phyloP scores from a whole-genome alignment of 2,888 invertebrate genomes.

The Invenusta paracnida region DNA sequence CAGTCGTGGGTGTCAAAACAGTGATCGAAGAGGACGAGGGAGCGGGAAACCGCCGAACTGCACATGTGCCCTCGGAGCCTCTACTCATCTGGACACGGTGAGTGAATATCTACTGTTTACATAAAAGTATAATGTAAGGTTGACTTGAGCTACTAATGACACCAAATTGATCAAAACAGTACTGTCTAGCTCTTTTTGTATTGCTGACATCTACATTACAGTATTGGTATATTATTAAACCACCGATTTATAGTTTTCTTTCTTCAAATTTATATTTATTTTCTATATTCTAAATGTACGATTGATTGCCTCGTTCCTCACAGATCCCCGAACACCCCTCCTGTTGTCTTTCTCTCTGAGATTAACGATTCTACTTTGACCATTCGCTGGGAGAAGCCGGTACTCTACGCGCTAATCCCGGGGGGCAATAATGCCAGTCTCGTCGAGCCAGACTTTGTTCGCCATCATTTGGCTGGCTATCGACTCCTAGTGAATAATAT shows the following conservation, averaged over 20 bases:
- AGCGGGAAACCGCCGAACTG: constrained; percentile 53
- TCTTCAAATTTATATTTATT: too few species aligned
- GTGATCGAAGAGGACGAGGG: constrained; percentile 50
- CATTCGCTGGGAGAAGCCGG: constrained; percentile 60
- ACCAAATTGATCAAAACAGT: too few species aligned
- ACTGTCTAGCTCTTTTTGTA: too few species aligned
- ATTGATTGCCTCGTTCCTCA: too few species aligned
- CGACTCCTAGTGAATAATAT: constrained; percentile 58
- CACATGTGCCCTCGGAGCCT: constrained; percentile 56
- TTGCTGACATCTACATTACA: too few species aligned
- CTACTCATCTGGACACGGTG: constrained; percentile 55
- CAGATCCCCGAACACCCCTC: constrained; percentile 1
- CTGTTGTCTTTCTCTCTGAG: constrained; percentile 51
- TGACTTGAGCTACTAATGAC: too few species aligned
- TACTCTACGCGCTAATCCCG: constrained; percentile 54
- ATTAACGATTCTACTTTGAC: constrained; percentile 55
- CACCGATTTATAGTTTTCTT: too few species aligned
- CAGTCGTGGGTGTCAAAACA: constrained; percentile 59
- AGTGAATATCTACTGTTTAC: too few species aligned
- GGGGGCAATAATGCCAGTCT: constrained; percentile 49
- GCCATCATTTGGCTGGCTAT: constrained; percentile 57
- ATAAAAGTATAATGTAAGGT: too few species aligned
- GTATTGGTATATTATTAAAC: too few species aligned
- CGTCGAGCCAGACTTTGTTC: constrained; percentile 49
- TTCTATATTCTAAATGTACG: too few species aligned